Conservation (phyloP, 2,888 invertebrate species). For the Cheilosia vulpina region DNA sequence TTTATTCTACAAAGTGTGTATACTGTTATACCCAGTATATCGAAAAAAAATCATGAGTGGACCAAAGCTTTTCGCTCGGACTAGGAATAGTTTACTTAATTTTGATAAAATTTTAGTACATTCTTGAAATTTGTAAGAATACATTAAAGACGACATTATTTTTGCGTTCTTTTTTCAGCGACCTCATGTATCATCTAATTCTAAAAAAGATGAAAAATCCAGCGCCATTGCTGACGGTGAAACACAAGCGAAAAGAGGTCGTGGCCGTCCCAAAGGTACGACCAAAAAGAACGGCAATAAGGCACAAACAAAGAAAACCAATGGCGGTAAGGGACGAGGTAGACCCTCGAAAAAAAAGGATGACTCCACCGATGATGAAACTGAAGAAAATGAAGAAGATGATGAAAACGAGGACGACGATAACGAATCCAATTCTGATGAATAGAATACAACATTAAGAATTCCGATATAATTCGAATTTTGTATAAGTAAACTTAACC, state of each 20-base stretch:
- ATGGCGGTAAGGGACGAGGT: constrained; percentile 73
- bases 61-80: too few relatives aligned
- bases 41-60: too few relatives aligned
- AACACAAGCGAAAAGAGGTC: constrained; percentile 85
- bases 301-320: constrained; percentile 70
- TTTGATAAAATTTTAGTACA: too few relatives aligned
- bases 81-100: too few relatives aligned
- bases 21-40: too few relatives aligned
- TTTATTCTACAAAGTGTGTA: too few relatives aligned
- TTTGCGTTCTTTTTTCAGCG: constrained; percentile 80
- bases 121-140: too few relatives aligned
- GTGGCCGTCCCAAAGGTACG: constrained; percentile 85
- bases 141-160: not conserved
- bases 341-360: constrained; percentile 76
- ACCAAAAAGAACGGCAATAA: constrained; percentile 84
- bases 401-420: constrained; percentile 76
- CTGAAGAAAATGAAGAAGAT: constrained; percentile 76
- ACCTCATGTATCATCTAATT: constrained; percentile 81
- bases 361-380: constrained; percentile 76
- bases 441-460: constrained; percentile 52
- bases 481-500: constrained; percentile 45
- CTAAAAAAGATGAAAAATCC: constrained; percentile 84
- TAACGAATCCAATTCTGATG: constrained; percentile 77
- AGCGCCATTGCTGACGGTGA: constrained; percentile 85
- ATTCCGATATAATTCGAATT: constrained; percentile 35